Conservation (phyloP, 2,888 invertebrate species). For the Margaritifera margaritifera region DNA sequence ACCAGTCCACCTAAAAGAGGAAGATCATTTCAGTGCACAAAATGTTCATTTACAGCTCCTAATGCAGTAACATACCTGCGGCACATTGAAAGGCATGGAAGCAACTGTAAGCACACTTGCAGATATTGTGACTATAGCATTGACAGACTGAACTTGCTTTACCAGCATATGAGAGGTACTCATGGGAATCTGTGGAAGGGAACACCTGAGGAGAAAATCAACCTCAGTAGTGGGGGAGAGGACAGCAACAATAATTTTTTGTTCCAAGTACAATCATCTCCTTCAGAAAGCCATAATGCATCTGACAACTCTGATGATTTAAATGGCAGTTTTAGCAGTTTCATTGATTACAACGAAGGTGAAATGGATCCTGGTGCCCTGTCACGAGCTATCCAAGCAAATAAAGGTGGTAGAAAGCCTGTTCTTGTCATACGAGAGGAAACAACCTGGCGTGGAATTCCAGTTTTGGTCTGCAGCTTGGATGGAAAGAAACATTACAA, state of each 20-base stretch:
- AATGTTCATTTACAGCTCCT: slow-evolving; percentile 61
- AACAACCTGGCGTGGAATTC: slow-evolving; percentile 41
- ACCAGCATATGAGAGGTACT: slow-evolving; percentile 66
- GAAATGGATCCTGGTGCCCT: slow-evolving; percentile 14
- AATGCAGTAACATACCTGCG: slow-evolving; percentile 57
- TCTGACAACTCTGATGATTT: slow-evolving; percentile 26
- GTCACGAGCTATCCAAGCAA: slow-evolving; percentile 1
- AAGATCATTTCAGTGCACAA: slow-evolving; percentile 60
- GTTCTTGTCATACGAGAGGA: slow-evolving; percentile 42
- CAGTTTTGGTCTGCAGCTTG: slow-evolving; percentile 51
- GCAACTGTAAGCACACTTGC: slow-evolving; percentile 62
- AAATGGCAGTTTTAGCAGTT: slow-evolving; percentile 32
- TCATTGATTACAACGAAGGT: slow-evolving; percentile 27
- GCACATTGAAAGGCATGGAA: slow-evolving; percentile 63
- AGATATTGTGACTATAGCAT: slow-evolving; percentile 68
- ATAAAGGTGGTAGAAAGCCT: slow-evolving; percentile 68
- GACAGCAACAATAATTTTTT: slow-evolving; percentile 33
- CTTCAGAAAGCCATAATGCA: slow-evolving; percentile 9
- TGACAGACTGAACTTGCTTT: slow-evolving; percentile 60
- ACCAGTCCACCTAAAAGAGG: slow-evolving; percentile 52
- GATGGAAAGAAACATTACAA: slow-evolving; percentile 60
- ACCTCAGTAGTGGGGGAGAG: slow-evolving; percentile 27
- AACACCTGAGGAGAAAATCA: slow-evolving; percentile 46
- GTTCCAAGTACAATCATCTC: not conserved
- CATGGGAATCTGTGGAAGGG: slow-evolving; percentile 57